These are phyloP conservation scores for Drosophila insularis DNA, from an alignment of 1,140 invertebrate species.

Conservation along the genomic window DNA sequence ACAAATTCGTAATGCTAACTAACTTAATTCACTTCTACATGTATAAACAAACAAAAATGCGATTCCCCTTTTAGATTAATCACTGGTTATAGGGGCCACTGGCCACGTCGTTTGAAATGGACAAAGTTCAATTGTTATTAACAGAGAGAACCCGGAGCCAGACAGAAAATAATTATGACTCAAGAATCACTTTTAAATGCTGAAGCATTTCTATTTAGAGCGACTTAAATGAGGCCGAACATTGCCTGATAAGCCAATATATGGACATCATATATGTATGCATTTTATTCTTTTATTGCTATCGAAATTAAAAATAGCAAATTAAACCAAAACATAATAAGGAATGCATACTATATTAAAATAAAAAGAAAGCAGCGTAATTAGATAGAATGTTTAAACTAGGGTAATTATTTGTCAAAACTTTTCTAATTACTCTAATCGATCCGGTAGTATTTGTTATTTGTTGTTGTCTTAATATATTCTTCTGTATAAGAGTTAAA, in stretches of 20 bases:
- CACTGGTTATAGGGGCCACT: constrained; percentile 17
- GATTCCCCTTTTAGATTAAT: constrained; percentile 34
- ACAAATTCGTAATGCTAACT: constrained; percentile 58
- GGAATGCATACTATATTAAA: not conserved
- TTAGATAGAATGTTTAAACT: not conserved
- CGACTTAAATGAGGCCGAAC: not conserved
- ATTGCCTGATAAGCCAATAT: not conserved
- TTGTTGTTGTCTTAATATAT: no score
- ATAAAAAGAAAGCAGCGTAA: not conserved
- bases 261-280: not conserved
- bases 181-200: constrained; percentile 33
- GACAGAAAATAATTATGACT: constrained; percentile 64
- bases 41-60: constrained; percentile 6
- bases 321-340: not conserved
- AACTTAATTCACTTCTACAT: constrained; percentile 35
- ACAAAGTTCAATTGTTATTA: constrained; percentile 39
- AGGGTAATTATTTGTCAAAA: not conserved
- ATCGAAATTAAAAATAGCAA: not conserved
- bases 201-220: not conserved
- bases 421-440: not conserved
- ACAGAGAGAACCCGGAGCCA: constrained; percentile 48
- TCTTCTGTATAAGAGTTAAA: no score
- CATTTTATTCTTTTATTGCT: not conserved
- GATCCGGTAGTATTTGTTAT: not conserved
- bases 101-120: constrained; percentile 35